phyloP scores from a whole-genome alignment of 2,797 vertebrate genomes.

The Denticeps clupeoides region DNA sequence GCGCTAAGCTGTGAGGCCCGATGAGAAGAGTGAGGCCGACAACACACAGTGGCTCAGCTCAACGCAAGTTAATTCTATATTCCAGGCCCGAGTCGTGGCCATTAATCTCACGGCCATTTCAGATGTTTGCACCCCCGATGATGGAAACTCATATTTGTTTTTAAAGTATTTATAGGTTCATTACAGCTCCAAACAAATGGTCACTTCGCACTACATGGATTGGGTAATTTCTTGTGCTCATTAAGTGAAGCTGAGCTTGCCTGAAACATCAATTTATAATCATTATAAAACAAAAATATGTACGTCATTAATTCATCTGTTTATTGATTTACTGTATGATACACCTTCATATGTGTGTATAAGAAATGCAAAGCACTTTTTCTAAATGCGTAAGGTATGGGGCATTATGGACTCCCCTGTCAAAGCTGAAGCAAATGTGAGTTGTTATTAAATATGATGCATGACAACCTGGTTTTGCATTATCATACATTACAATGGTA shows the following conservation, averaged over 20 bases:
- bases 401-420: too few species aligned
- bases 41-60: constrained; percentile 16
- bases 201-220: constrained; percentile 58
- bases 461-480: too few species aligned
- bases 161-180: constrained; percentile 70
- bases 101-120: constrained; percentile 31
- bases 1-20: background rate
- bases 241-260: constrained; percentile 70
- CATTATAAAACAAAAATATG: too few species aligned
- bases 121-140: constrained; percentile 39
- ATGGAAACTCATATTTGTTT: constrained; percentile 65
- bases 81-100: constrained; percentile 18
- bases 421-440: too few species aligned
- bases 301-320: too few species aligned
- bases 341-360: too few species aligned
- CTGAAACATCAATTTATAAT: too few species aligned
- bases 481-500: too few species aligned
- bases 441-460: too few species aligned
- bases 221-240: constrained; percentile 72
- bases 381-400: too few species aligned
- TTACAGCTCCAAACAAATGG: constrained; percentile 69
- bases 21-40: constrained; percentile 23
- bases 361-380: too few species aligned
- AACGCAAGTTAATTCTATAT: constrained; percentile 34
- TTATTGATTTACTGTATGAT: too few species aligned